A percentile compares a stretch with the other conserved stretches of the same genome.
Evolutionary conservation across 2,797 vertebrate species (phyloP).

Genomic region (Forpus xanthops): DNA sequence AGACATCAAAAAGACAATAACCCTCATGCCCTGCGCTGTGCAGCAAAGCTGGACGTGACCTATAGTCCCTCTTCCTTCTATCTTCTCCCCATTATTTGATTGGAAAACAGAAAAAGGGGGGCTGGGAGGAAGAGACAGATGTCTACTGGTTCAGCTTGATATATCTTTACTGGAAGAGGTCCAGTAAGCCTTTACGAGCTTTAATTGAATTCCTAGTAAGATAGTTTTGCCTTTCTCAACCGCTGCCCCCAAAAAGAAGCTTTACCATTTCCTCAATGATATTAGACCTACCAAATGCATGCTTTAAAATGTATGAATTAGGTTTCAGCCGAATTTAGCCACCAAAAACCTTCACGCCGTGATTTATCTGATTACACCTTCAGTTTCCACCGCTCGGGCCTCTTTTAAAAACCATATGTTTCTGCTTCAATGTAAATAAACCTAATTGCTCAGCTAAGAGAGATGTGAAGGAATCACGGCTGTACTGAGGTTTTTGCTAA

Average conservation of each 20-base stretch:
- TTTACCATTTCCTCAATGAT: neutral
- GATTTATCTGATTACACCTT: neutral
- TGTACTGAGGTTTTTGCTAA: neutral
- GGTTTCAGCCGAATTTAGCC: neutral
- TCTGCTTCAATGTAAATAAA: slow-evolving; percentile 14
- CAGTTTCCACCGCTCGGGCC: neutral
- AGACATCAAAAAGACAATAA: neutral
- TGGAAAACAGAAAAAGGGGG: neutral
- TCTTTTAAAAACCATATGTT: neutral
- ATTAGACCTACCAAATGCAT: neutral
- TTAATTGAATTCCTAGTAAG: slow-evolving; percentile 2
- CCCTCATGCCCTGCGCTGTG: neutral
- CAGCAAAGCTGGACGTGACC: fast-evolving
- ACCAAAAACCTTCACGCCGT: neutral
- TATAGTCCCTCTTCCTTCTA: neutral
- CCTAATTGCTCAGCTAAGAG: neutral
- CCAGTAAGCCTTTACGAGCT: neutral
- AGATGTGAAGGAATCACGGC: neutral
- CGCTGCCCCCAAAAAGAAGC: neutral
- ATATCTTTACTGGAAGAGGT: neutral
- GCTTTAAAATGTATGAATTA: neutral
- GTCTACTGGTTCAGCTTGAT: neutral
- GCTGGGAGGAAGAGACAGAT: neutral
- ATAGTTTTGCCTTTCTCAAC: slow-evolving; percentile 6
- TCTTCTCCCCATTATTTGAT: neutral